phyloP scores from a whole-genome alignment of 2,113 vertebrate genomes.

The Excalfactoria chinensis region DNA sequence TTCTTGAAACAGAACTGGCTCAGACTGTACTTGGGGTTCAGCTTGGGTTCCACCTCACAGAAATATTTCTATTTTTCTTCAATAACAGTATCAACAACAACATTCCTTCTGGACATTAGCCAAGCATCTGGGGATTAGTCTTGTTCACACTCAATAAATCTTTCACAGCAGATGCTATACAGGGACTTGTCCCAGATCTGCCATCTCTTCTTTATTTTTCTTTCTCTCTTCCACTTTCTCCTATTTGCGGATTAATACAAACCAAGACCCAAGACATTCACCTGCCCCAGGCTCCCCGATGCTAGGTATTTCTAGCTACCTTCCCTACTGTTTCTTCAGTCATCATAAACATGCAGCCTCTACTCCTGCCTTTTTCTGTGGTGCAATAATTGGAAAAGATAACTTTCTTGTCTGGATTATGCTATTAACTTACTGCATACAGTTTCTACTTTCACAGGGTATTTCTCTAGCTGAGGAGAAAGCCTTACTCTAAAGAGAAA shows the following conservation, averaged over 20 bases:
- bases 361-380: background rate
- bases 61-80: background rate
- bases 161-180: background rate
- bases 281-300: background rate
- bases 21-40: background rate
- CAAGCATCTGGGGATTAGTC: background rate
- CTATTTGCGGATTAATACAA: background rate
- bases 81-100: accelerated
- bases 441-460: background rate
- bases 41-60: background rate
- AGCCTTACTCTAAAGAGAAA: background rate
- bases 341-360: background rate
- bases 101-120: background rate
- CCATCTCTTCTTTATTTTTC: background rate
- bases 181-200: background rate
- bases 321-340: background rate
- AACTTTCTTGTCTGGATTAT: background rate
- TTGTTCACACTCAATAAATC: background rate
- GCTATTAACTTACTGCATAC: background rate
- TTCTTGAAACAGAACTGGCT: slow-evolving; percentile 7
- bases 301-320: background rate
- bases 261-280: background rate
- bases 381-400: background rate
- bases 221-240: background rate
- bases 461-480: background rate